These are phyloP conservation scores for Pseudomyrmex dendroicus DNA, from an alignment of 1,140 invertebrate genomes.

Conservation along the genomic window DNA sequence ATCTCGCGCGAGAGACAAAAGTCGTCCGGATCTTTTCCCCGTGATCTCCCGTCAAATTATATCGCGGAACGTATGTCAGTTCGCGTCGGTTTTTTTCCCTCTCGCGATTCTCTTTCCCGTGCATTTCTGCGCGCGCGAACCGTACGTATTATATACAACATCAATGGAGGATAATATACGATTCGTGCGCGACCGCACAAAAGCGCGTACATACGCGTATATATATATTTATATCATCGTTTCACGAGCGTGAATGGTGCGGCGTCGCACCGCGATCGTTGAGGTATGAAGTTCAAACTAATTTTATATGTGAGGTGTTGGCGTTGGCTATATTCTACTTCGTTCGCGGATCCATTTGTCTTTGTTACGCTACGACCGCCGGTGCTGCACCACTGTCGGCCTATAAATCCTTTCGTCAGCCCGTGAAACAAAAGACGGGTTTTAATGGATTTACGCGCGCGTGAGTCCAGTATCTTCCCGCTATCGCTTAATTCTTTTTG, in stretches of 20 bases:
- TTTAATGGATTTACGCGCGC: constrained; percentile 53
- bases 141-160: constrained; percentile 46
- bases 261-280: neutral
- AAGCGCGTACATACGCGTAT: constrained; percentile 34
- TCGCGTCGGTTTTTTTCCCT: neutral
- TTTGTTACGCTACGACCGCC: constrained; percentile 49
- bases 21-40: constrained; percentile 28
- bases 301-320: constrained; percentile 52
- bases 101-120: neutral
- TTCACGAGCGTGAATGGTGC: constrained; percentile 24
- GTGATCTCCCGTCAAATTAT: constrained; percentile 41
- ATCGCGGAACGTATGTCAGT: constrained; percentile 44
- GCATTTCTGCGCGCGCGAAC: neutral
- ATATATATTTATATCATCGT: constrained; percentile 42
- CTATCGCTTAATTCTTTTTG: constrained; percentile 48
- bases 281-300: constrained; percentile 43
- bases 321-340: constrained; percentile 38
- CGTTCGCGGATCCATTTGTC: constrained; percentile 56
- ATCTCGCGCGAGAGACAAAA: constrained; percentile 43
- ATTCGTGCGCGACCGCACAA: constrained; percentile 73
- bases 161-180: constrained; percentile 75
- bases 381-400: constrained; percentile 28
- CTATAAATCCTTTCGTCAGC: constrained; percentile 58
- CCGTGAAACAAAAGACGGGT: constrained; percentile 49
- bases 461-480: constrained; percentile 33